Evolutionary conservation across 2,888 invertebrate species (phyloP), one percentile per base, ranked within the genome.

Genomic region (Lingula anatina): DNA sequence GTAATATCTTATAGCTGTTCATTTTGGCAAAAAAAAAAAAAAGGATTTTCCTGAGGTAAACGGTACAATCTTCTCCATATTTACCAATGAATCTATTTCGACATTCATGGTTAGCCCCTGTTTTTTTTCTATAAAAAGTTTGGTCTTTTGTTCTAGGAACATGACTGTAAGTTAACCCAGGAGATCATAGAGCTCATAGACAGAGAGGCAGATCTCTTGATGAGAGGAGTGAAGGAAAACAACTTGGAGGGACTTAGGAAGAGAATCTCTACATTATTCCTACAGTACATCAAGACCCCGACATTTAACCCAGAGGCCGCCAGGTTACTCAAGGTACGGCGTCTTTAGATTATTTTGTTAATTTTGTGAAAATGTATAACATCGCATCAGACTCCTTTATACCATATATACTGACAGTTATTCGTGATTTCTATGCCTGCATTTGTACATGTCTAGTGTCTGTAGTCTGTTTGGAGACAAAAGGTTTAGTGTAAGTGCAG

Each of bases 141-240:
- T n/a, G n/a, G 31, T 31, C 9, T 20, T 15, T 46, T 46, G 25
- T 24, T 52, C 5, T 54, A 78, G 77, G 76, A 77, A 51, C 76
- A 79, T 58, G 75, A 77, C 63, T 75, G 76, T 51, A 73, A 73
- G 53, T 60, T 78, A 39, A 76, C 78, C 2, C 71, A 75, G 52
- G 78, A 78, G 55, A 73, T 88, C 44, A 81, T 83, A 37, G 76
- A 78, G 44, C 78, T 89, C 42, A 78, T 89, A 43, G 86, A 89
- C 63, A 81, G 88, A 67, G 87, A 88, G 69, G 85, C 86, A 49
- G 83, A 85, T 56, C 79, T 89, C 9, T 71, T 87, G 15, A 82
- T 85, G 35, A 78, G 86, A 55, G 83, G 85, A 35, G 82, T 86
- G 42, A 79, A 81, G 47, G 78, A 80, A 42, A 75, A 79, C 41